These are phyloP conservation scores for Lepilemur ruficaudatus DNA, from an alignment of 2,797 vertebrate genomes.

Conservation along the genomic window DNA sequence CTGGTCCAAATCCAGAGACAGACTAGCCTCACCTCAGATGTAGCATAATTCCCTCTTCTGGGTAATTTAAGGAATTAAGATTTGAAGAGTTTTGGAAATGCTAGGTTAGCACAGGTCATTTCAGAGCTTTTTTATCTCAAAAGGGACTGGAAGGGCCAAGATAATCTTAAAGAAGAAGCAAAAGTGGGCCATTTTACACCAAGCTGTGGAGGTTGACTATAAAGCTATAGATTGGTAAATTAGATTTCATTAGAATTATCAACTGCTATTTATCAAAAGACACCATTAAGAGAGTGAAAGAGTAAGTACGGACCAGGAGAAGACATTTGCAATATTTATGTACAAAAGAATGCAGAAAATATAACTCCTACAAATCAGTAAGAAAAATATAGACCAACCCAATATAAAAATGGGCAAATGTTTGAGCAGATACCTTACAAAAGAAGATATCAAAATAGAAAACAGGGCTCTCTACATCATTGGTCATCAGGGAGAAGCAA, in stretches of 20 bases:
- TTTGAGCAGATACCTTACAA: background rate
- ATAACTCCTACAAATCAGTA: background rate
- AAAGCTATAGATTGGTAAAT: background rate
- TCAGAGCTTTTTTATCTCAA: constrained; percentile 34
- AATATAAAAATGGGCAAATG: background rate
- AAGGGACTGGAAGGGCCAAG: background rate
- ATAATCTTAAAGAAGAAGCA: background rate
- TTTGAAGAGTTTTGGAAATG: background rate
- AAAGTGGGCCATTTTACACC: background rate
- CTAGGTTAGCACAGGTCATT: background rate
- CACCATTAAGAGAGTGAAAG: background rate
- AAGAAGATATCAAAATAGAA: background rate
- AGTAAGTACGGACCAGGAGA: background rate
- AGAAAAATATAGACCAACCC: background rate
- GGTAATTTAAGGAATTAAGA: background rate
- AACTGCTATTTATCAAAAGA: background rate
- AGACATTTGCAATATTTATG: background rate
- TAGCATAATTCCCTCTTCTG: background rate
- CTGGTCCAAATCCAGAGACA: background rate
- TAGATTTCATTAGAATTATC: background rate
- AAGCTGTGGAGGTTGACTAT: background rate
- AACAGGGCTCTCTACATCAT: background rate
- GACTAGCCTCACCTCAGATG: background rate
- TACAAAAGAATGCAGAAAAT: background rate
- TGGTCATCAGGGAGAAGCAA: background rate